A percentile compares a stretch with the other conserved stretches of the same genome.
These are phyloP conservation scores for Spialia ferax DNA, from an alignment of 2,888 invertebrate genomes.

Conservation along the genomic window DNA sequence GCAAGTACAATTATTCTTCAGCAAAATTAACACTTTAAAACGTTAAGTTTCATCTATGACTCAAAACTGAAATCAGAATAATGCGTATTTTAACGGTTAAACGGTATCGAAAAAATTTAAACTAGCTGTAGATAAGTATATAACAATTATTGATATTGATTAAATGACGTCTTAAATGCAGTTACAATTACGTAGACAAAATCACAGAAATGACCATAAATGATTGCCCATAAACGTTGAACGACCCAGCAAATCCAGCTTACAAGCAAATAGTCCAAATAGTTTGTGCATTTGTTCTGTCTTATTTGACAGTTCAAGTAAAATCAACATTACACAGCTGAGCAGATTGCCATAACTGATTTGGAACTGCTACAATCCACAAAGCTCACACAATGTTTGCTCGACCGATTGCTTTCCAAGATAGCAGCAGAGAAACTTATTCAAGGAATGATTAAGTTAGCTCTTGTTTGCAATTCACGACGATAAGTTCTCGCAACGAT, in stretches of 20 bases:
- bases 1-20: not conserved
- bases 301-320: not conserved
- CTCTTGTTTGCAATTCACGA: conserved; percentile 48
- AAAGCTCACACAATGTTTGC: conserved; percentile 56
- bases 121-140: no score
- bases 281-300: not conserved
- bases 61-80: no score
- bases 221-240: no score
- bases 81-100: no score
- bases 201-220: no score
- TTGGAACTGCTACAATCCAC: not conserved
- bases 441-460: conserved; percentile 54
- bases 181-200: no score
- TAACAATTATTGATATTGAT: no score
- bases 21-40: no score
- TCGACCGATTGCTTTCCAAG: conserved; percentile 59
- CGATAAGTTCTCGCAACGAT: conserved; percentile 42
- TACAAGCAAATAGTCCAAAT: not conserved
- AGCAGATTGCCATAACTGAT: not conserved
- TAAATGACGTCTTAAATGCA: no score
- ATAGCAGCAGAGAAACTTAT: conserved; percentile 53
- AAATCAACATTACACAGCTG: not conserved
- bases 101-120: no score
- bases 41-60: no score
- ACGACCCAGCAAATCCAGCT: no score